These are phyloP conservation scores for Omphaloscelis lunosa DNA, from an alignment of 2,888 invertebrate genomes.

Conservation along the genomic window DNA sequence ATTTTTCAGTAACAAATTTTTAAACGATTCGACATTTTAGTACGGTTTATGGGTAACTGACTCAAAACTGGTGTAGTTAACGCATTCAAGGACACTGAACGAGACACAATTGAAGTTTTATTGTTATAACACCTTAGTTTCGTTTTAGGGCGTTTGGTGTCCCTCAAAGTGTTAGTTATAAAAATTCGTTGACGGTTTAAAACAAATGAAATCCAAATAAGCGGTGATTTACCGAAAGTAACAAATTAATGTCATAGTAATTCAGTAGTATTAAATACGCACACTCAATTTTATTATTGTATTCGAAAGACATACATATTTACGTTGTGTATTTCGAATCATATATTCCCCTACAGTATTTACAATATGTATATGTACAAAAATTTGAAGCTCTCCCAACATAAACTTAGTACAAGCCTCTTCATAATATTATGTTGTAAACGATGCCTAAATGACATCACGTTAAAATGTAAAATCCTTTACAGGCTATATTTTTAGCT, in stretches of 20 bases:
- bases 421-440: conserved; percentile 65
- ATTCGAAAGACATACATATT: conserved; percentile 57
- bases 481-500: conserved; percentile 55
- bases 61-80: conserved; percentile 2
- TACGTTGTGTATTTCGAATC: conserved; percentile 58
- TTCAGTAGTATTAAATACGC: conserved; percentile 43
- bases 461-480: conserved; percentile 60
- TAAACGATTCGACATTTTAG: conserved; percentile 1
- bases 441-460: conserved; percentile 71
- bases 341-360: conserved; percentile 60
- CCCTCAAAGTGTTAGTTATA: background rate
- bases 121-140: no score
- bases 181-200: conserved; percentile 28
- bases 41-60: background rate
- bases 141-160: no score
- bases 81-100: no score
- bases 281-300: conserved; percentile 48
- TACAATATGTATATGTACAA: conserved; percentile 80
- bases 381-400: conserved; percentile 74
- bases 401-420: conserved; percentile 77
- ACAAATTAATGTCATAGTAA: conserved; percentile 32
- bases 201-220: conserved; percentile 20
- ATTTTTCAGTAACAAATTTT: conserved; percentile 5
- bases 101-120: background rate
- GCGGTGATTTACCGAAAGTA: conserved; percentile 25